Base-by-base conservation (phyloP, 2,888 invertebrate genomes). In the Baccha elongata region DNA sequence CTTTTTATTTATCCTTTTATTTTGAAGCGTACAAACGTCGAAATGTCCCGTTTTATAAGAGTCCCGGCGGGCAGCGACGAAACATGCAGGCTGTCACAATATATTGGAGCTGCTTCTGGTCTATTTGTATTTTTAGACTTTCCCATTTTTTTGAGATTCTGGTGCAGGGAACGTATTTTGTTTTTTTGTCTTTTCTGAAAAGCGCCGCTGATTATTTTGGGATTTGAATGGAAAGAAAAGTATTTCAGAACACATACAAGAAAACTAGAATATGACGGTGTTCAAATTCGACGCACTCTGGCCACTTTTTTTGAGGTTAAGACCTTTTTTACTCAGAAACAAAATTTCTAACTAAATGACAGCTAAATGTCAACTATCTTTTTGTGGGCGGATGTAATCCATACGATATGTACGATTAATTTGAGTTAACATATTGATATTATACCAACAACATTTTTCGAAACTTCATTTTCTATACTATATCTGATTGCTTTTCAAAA, bases 41-140 rank as follows among this genome's bases (percentile, higher is more conserved):
- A 13, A 50, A 50, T 46, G 76, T 53, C 60, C 67, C 50, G 42
- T 29, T 55, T 65, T 60, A n/a, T n/a, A n/a, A 62, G 55, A 72
- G 68, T 72, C 72, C 83, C 80, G 74, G 79, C 83, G 74, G 74
- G 79, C 48, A 19, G 23, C 40, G 32, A 46, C 35, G 48, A n/a
- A n/a, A n/a, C 60, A 67, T 67, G 76, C 68, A 76, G 69, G 69
- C 74, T 58, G 80, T 80, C 58, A 64, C 64, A 65, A 44, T 73
- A 62, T 73, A 62, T 58, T 73, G 67, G 42, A 29, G 58, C 62
- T 35, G 78, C 44, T 32, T 62, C 52, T 44, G 32, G 60, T 80
- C 78, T 83, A 83, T 84, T 84, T 84, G 68, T 84, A 74, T 74
- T 73, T 53, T 69, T 69, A 84, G 65, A 17, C 13, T 60, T 69